phyloP scores from a whole-genome alignment of 2,888 invertebrate genomes.

The Scaptodrosophila latifasciaeformis region DNA sequence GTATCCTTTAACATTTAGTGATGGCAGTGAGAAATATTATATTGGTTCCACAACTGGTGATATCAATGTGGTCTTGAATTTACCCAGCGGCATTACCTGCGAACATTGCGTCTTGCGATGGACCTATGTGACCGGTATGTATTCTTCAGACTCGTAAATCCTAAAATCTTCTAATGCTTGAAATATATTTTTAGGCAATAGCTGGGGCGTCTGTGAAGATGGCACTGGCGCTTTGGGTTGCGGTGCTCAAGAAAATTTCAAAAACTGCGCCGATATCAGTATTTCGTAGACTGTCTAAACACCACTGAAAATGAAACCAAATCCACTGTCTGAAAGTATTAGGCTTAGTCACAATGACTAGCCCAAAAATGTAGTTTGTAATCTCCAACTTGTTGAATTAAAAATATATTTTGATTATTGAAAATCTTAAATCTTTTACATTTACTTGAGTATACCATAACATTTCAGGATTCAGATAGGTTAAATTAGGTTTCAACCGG shows the following conservation, averaged over 20 bases:
- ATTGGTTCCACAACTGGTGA: conserved; percentile 49
- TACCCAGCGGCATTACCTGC: conserved; percentile 76
- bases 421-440: too few relatives aligned
- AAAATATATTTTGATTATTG: too few relatives aligned
- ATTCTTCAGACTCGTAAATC: not conserved
- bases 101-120: conserved; percentile 78
- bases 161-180: not conserved
- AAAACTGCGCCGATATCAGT: conserved; percentile 76
- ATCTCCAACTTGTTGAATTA: too few relatives aligned
- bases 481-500: too few relatives aligned
- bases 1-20: conserved; percentile 68
- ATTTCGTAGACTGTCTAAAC: conserved; percentile 27
- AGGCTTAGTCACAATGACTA: too few relatives aligned
- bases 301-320: conserved; percentile 10
- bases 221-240: conserved; percentile 75
- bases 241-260: conserved; percentile 76
- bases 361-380: too few relatives aligned
- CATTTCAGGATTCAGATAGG: too few relatives aligned
- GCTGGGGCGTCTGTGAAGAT: conserved; percentile 76
- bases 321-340: not conserved
- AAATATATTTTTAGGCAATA: conserved; percentile 46
- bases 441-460: too few relatives aligned
- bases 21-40: conserved; percentile 57
- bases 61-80: conserved; percentile 34
- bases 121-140: conserved; percentile 76